These are phyloP conservation scores for Sminthurides bifidus DNA, from an alignment of 1,140 invertebrate genomes.

Conservation along the genomic window DNA sequence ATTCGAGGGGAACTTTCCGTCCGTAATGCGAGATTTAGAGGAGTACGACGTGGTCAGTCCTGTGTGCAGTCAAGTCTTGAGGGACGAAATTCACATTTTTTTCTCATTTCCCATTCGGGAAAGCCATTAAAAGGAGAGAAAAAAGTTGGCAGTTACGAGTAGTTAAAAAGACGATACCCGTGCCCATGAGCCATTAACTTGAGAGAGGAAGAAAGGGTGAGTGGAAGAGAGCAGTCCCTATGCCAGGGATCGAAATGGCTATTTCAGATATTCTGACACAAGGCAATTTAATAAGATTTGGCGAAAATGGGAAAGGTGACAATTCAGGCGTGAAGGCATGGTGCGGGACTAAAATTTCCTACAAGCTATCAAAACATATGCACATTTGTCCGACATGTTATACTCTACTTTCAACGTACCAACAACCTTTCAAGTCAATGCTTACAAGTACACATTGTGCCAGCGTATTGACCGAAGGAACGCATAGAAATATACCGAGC, in stretches of 20 bases:
- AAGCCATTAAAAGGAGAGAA: constrained; percentile 22
- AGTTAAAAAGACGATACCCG: constrained; percentile 15
- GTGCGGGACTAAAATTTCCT: constrained; percentile 16
- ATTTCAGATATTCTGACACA: constrained; percentile 32
- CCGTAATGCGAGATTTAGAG: too few species aligned
- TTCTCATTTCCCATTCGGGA: not conserved
- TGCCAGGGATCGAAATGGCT: constrained; percentile 28
- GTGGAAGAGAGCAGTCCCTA: constrained; percentile 8
- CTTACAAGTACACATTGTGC: too few species aligned
- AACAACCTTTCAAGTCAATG: too few species aligned
- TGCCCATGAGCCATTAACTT: constrained; percentile 13
- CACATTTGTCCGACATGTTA: too few species aligned
- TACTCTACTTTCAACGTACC: too few species aligned
- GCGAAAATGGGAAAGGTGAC: constrained; percentile 36
- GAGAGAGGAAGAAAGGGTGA: constrained; percentile 20
- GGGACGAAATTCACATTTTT: not conserved
- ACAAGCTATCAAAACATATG: constrained; percentile 4
- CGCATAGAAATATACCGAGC: too few species aligned
- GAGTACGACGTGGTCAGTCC: too few species aligned
- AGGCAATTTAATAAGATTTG: constrained; percentile 38
- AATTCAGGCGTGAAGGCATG: constrained; percentile 32
- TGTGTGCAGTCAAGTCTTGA: too few species aligned
- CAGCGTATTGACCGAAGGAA: too few species aligned
- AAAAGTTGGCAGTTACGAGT: constrained; percentile 22
- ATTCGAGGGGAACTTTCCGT: too few species aligned